Percentiles rank a stretch among this genome's conserved stretches.
These are phyloP conservation scores for Drosophila sproati DNA, from an alignment of 1,140 invertebrate genomes.

Conservation along the genomic window DNA sequence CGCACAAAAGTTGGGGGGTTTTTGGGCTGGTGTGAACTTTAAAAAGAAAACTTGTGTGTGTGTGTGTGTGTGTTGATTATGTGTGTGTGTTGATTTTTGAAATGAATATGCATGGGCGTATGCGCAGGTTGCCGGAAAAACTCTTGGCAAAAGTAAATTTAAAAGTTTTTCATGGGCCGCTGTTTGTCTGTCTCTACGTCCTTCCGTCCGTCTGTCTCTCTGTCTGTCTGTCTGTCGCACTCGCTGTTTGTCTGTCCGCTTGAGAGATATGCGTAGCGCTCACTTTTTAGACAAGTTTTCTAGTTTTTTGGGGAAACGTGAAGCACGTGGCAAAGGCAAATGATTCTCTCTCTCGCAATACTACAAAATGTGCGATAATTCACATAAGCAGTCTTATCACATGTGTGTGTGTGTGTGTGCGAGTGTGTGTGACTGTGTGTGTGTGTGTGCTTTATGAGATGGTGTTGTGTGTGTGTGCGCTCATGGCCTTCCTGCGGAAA, in stretches of 20 bases:
- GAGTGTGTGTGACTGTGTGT: constrained; percentile 16
- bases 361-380: constrained; percentile 80
- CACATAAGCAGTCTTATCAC: constrained; percentile 81
- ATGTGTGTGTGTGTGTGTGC: constrained; percentile 38
- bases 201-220: constrained; percentile 13
- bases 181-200: constrained; percentile 32
- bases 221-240: background rate
- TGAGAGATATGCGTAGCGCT: constrained; percentile 71
- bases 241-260: constrained; percentile 16
- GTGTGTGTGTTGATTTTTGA: constrained; percentile 64
- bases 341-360: constrained; percentile 50
- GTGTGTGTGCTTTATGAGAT: constrained; percentile 47
- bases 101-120: constrained; percentile 72
- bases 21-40: constrained; percentile 43
- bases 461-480: constrained; percentile 34
- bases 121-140: constrained; percentile 54
- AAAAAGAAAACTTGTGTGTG: constrained; percentile 69
- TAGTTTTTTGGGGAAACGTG: constrained; percentile 58
- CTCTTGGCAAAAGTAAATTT: constrained; percentile 83
- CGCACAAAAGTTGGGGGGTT: background rate
- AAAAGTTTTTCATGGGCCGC: constrained; percentile 75
- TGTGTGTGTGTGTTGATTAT: constrained; percentile 23
- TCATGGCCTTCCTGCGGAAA: constrained; percentile 65
- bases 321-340: constrained; percentile 32
- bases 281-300: constrained; percentile 81